phyloP scores from a whole-genome alignment of 2,888 invertebrate genomes.

The Doris montereyensis region DNA sequence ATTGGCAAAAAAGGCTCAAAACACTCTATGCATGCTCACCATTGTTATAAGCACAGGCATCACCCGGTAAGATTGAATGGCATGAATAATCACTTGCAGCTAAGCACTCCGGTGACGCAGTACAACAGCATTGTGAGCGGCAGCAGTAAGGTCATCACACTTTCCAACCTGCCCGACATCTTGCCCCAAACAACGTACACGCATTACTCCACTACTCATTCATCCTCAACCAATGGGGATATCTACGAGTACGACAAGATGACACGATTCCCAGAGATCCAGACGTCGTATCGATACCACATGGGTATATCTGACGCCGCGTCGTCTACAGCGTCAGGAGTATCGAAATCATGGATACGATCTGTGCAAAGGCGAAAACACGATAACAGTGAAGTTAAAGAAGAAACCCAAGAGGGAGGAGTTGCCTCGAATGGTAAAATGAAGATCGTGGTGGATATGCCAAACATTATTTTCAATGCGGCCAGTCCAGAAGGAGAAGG shows the following conservation, averaged over 20 bases:
- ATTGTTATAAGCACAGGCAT: too few relatives aligned
- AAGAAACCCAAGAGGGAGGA: not conserved
- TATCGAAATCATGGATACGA: not conserved
- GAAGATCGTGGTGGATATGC: constrained; percentile 61
- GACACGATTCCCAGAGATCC: not conserved
- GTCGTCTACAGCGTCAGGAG: not conserved
- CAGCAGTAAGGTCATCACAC: not conserved
- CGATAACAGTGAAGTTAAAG: not conserved
- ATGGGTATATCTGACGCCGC: not conserved
- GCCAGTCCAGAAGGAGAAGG: constrained; percentile 47
- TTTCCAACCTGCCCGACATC: not conserved
- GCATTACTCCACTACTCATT: not conserved
- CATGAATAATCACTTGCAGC: too few relatives aligned
- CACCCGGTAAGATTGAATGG: too few relatives aligned
- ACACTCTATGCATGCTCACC: too few relatives aligned
- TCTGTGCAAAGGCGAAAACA: not conserved
- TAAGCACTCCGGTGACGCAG: too few relatives aligned
- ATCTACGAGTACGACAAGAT: not conserved
- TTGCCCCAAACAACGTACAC: not conserved
- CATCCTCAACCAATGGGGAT: not conserved
- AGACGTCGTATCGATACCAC: not conserved
- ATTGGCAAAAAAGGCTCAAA: too few relatives aligned
- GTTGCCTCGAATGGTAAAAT: not conserved
- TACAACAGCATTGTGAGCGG: not conserved
- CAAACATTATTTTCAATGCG: constrained; percentile 58